These are phyloP conservation scores for Lepilemur septentrionalis DNA, from an alignment of 2,797 vertebrate genomes.

Conservation along the genomic window DNA sequence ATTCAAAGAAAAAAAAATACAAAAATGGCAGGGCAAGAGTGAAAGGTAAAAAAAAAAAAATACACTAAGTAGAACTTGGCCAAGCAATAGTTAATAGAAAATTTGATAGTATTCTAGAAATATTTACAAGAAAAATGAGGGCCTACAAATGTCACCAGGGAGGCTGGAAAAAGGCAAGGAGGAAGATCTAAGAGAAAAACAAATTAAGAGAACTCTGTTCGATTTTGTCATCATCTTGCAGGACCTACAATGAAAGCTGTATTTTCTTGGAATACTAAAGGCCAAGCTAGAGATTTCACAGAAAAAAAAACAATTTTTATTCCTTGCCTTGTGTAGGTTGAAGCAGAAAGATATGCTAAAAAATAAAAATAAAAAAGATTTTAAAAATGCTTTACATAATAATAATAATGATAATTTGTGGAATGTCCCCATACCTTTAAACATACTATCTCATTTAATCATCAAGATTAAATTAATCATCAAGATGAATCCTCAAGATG, in stretches of 20 bases:
- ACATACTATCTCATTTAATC: background rate
- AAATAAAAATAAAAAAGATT: too few species aligned
- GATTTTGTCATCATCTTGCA: background rate
- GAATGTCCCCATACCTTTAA: background rate
- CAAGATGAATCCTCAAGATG: background rate
- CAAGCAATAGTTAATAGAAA: conserved; percentile 8
- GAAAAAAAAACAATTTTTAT: background rate
- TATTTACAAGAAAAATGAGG: background rate
- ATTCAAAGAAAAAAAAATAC: background rate
- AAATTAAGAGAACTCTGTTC: background rate
- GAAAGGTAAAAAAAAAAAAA: background rate
- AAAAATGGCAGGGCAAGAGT: background rate
- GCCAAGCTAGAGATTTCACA: background rate
- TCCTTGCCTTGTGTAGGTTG: background rate
- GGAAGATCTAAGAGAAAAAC: background rate
- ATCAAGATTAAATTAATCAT: background rate
- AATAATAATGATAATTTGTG: background rate
- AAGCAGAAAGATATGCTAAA: background rate
- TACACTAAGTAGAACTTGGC: background rate
- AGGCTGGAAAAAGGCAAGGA: background rate
- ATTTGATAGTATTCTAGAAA: background rate
- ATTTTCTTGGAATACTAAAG: background rate
- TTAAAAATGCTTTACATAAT: background rate
- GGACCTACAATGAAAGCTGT: background rate
- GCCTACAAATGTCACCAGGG: background rate